Evolutionary conservation across 2,888 invertebrate genomes (phyloP), one percentile per base, ranked within the genome.

Genomic region (Sinotaia quadrata): DNA sequence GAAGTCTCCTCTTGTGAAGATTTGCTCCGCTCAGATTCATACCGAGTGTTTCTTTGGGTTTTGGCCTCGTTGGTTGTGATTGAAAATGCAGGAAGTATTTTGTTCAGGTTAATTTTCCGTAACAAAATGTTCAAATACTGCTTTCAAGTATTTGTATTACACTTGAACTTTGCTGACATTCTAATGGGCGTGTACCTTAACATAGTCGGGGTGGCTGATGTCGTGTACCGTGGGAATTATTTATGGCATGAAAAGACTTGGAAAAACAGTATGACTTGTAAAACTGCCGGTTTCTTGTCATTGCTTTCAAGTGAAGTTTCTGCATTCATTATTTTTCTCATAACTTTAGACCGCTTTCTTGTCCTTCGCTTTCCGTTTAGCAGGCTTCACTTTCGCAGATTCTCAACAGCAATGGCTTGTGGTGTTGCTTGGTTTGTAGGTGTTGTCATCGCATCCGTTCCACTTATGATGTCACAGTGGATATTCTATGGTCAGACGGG

Each of bases 141-240:
- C 34, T 63, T 37, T 29, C 44, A 62, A 12, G 36, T 58, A 8
- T 59, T 71, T 15, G 68, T 71, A 27, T 54, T 65, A 4, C 65
- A 63, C 37, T 60, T 71, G 31, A 51, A 58, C 18, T 27, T 60
- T 8, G 70, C 72, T 18, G 63, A 73, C 12, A 67, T 75, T 21
- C 69, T 68, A 4, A 79, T 79, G 79, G 79, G 79, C 2, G 34
- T 77, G 3, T 79, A 79, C 59, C 54, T 79, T 65, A 34, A 72
- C 4, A 75, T 75, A 8, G 77, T 81, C 27, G 78, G 77, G 0
- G 49, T 61, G 12, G 79, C 77, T 1, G 81, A 80, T 67, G 49
- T 66, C 2, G 15, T 47, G 10, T 80, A 81, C 73, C 56, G 74
- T 15, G 79, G 75, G 8, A 54, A 60, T 15, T 81, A 81, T 67